A percentile compares a stretch with the other conserved stretches of the same genome.
Evolutionary conservation across 2,113 vertebrate genomes (phyloP).

Genomic region (Setophaga petechia): DNA sequence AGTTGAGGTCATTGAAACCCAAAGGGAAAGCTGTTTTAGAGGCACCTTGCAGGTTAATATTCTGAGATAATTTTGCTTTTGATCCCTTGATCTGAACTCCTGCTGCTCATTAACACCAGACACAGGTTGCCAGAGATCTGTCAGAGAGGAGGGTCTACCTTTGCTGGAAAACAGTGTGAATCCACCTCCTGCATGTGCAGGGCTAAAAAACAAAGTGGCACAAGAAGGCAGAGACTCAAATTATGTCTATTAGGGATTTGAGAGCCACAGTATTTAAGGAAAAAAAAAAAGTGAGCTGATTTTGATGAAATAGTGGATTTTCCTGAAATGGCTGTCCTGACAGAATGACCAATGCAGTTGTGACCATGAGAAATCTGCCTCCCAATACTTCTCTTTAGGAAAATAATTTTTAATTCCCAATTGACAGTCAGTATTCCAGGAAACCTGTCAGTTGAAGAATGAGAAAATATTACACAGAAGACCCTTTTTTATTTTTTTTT

Average conservation of each 20-base stretch:
- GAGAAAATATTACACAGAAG: neutral
- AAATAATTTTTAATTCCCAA: neutral
- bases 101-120: constrained; percentile 15
- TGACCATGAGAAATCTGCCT: neutral
- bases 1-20: neutral
- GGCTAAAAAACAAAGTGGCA: constrained; percentile 11
- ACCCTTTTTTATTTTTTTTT: neutral
- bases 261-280: neutral
- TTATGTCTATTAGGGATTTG: constrained; percentile 40
- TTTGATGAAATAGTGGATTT: neutral
- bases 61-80: constrained; percentile 48
- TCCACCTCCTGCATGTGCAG: neutral
- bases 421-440: neutral
- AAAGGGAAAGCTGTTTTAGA: constrained; percentile 10
- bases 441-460: neutral
- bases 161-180: constrained; percentile 6
- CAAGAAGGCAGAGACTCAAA: neutral
- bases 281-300: neutral
- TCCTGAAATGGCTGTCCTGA: neutral
- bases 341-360: neutral
- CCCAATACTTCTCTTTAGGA: neutral
- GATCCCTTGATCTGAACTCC: constrained; percentile 40
- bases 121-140: neutral
- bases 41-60: constrained; percentile 3
- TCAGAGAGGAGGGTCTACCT: neutral